Conservation (phyloP, 1,140 invertebrate species). For the Drosophila oshimai region DNA sequence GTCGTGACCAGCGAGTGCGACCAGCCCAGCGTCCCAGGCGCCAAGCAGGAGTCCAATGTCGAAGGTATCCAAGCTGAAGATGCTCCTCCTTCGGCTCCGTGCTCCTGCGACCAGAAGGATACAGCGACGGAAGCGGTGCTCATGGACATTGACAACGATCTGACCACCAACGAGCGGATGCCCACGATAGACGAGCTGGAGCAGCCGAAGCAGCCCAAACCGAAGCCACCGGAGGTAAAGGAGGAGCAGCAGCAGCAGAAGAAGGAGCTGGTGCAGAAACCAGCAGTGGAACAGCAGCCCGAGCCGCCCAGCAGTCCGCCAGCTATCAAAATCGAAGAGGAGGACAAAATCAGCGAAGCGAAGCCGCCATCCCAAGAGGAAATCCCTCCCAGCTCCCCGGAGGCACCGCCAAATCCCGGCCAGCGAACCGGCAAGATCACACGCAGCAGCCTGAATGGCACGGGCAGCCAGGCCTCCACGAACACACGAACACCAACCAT, state of each 20-base stretch:
- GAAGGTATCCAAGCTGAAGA: not conserved
- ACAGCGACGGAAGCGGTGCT: constrained; percentile 4
- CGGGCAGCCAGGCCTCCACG: not conserved
- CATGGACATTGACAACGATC: constrained; percentile 47
- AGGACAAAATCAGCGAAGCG: constrained; percentile 4
- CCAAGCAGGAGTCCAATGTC: not conserved
- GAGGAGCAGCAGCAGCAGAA: not conserved
- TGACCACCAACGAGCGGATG: constrained; percentile 52
- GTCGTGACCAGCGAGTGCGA: constrained; percentile 20
- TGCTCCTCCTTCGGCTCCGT: not conserved
- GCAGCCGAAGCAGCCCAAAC: not conserved
- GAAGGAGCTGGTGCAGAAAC: not conserved
- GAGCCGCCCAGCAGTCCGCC: not conserved
- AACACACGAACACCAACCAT: constrained; percentile 47
- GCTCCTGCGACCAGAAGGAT: not conserved
- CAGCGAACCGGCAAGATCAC: constrained; percentile 45
- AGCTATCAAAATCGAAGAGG: constrained; percentile 14
- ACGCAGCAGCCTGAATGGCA: constrained; percentile 54
- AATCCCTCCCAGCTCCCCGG: constrained; percentile 5
- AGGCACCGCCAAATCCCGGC: not conserved
- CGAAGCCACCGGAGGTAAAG: not conserved
- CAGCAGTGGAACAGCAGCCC: not conserved
- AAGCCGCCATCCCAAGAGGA: constrained; percentile 2
- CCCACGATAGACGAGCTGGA: constrained; percentile 45
- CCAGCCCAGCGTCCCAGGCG: not conserved